Percentiles rank a stretch among this genome's conserved stretches.
These are phyloP conservation scores for Bufo gargarizans DNA, from an alignment of 2,113 vertebrate species.

Conservation along the genomic window DNA sequence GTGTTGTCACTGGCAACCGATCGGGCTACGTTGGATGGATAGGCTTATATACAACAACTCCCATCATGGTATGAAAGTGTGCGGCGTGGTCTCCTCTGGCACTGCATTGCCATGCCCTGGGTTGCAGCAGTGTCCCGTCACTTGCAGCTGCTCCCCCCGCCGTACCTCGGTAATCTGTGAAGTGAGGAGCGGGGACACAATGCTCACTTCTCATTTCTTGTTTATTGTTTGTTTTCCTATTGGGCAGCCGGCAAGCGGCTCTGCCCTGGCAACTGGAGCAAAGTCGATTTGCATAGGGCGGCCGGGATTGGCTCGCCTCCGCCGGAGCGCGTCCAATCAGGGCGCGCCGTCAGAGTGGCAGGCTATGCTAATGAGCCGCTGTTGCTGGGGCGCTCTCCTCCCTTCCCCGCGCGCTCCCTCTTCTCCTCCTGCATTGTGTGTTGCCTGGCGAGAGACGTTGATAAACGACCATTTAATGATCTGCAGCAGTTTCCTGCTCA, in stretches of 20 bases:
- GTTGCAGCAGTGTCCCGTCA: slow-evolving; percentile 57
- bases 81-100: too few relatives aligned
- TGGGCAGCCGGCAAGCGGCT: slow-evolving; percentile 89
- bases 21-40: too few relatives aligned
- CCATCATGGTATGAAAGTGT: too few relatives aligned
- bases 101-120: slow-evolving; percentile 64
- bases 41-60: too few relatives aligned
- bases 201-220: slow-evolving; percentile 81
- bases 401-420: slow-evolving; percentile 80
- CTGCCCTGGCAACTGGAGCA: slow-evolving; percentile 97
- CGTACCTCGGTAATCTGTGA: too few relatives aligned
- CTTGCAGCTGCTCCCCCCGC: not conserved
- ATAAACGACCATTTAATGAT: slow-evolving; percentile 92
- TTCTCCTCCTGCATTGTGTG: slow-evolving; percentile 89
- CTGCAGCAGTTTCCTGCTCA: slow-evolving; percentile 86
- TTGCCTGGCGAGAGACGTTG: slow-evolving; percentile 92
- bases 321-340: slow-evolving; percentile 86
- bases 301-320: slow-evolving; percentile 83
- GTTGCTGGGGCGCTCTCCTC: slow-evolving; percentile 95
- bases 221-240: slow-evolving; percentile 98
- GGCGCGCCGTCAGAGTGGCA: slow-evolving; percentile 84
- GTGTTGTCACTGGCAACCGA: too few relatives aligned
- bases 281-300: slow-evolving; percentile 89
- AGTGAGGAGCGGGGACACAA: too few relatives aligned
- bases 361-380: slow-evolving; percentile 99